A percentile compares a stretch with the other conserved stretches of the same genome.
These are phyloP conservation scores for Odontomachus brunneus DNA, from an alignment of 1,140 invertebrate species.

Conservation along the genomic window DNA sequence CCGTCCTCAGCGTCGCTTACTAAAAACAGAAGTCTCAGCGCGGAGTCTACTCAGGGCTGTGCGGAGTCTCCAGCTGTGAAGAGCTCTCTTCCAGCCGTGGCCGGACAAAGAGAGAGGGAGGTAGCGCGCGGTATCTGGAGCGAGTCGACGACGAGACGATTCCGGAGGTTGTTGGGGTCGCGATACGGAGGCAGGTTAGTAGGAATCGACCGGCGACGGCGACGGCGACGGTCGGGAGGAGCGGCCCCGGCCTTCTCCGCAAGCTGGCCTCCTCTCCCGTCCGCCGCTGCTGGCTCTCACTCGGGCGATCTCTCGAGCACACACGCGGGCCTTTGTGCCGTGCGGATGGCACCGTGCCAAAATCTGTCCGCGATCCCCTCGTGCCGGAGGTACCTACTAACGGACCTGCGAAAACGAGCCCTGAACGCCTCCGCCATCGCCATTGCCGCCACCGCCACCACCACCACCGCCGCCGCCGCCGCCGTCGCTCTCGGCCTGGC, in stretches of 20 bases:
- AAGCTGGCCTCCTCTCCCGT: slow-evolving; percentile 2
- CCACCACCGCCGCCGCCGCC: too few relatives aligned
- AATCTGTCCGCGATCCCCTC: slow-evolving; percentile 79
- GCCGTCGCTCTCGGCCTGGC: slow-evolving; percentile 29
- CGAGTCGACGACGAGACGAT: slow-evolving; percentile 17
- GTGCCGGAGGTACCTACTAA: slow-evolving; percentile 74
- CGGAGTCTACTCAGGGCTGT: too few relatives aligned
- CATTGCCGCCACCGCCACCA: too few relatives aligned
- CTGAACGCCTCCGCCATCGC: slow-evolving; percentile 39
- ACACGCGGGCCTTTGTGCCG: slow-evolving; percentile 66
- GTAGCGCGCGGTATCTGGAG: slow-evolving; percentile 21
- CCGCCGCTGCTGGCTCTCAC: slow-evolving; percentile 6
- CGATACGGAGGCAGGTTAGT: slow-evolving; percentile 69
- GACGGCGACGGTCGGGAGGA: slow-evolving; percentile 19
- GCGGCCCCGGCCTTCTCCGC: slow-evolving; percentile 35
- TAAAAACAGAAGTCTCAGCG: too few relatives aligned
- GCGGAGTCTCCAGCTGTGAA: too few relatives aligned
- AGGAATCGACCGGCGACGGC: slow-evolving; percentile 61
- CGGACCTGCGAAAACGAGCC: slow-evolving; percentile 80
- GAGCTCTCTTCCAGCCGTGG: too few relatives aligned
- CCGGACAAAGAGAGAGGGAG: too few relatives aligned
- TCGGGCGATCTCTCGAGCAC: slow-evolving; percentile 52
- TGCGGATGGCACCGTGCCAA: slow-evolving; percentile 79
- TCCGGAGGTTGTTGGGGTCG: slow-evolving; percentile 70
- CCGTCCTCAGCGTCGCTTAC: too few relatives aligned